These are phyloP conservation scores for Tolmerus cingulatus DNA, from an alignment of 2,888 invertebrate genomes.

Conservation along the genomic window DNA sequence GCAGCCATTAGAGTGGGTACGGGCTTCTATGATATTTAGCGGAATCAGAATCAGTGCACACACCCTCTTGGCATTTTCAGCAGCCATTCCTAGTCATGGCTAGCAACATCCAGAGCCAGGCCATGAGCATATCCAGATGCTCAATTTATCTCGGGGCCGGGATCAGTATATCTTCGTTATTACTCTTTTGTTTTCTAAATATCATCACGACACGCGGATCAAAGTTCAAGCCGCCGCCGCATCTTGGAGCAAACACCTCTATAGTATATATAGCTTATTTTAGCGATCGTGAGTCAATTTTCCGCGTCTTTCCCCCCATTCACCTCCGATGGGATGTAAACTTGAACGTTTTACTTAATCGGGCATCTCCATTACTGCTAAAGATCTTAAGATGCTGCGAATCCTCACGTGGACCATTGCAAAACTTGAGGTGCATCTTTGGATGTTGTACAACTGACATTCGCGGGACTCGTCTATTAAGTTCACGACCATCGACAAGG, in stretches of 20 bases:
- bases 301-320: not conserved
- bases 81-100: not conserved
- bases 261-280: conserved; percentile 3
- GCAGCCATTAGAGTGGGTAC: not conserved
- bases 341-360: not conserved
- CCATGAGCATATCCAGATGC: conserved; percentile 3
- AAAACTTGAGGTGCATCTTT: not conserved
- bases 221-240: conserved; percentile 22
- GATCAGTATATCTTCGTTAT: conserved; percentile 36
- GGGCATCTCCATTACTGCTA: not conserved
- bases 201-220: conserved; percentile 39
- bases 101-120: not conserved
- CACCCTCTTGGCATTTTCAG: conserved; percentile 36
- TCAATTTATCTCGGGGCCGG: conserved; percentile 22
- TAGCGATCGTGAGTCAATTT: conserved; percentile 3
- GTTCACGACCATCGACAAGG: conserved; percentile 8
- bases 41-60: conserved; percentile 35
- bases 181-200: conserved; percentile 41
- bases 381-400: not conserved
- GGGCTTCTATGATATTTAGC: conserved; percentile 25
- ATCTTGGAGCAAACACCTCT: conserved; percentile 8
- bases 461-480: conserved; percentile 4
- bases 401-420: not conserved
- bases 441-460: not conserved
- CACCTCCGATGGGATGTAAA: not conserved